Conservation (phyloP, 2,888 invertebrate genomes). For the Stenoptilia bipunctidactyla region DNA sequence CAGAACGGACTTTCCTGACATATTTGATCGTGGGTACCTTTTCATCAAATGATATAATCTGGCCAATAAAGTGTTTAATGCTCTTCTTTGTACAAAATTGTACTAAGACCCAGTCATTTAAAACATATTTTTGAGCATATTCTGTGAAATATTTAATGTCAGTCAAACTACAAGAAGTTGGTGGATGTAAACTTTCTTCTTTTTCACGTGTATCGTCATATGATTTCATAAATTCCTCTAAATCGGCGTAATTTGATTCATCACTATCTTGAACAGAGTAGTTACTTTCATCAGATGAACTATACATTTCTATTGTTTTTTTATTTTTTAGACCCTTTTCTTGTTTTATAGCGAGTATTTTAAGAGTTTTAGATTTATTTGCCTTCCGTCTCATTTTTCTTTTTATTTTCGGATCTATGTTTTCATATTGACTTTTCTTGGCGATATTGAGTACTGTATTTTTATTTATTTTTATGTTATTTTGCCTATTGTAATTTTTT, state of each 20-base stretch:
- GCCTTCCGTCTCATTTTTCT: background rate
- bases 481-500: background rate
- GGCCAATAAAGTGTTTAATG: background rate
- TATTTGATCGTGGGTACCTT: background rate
- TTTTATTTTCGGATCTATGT: background rate
- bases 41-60: background rate
- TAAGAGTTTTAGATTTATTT: background rate
- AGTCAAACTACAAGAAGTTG: background rate
- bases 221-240: conserved; percentile 1
- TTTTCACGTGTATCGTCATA: background rate
- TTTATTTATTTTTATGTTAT: too few relatives aligned
- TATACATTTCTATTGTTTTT: background rate
- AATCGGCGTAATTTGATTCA: background rate
- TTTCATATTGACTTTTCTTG: background rate
- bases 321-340: too few relatives aligned
- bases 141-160: background rate
- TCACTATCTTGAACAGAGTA: background rate
- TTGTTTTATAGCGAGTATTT: background rate
- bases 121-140: too few relatives aligned
- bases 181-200: background rate
- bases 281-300: background rate
- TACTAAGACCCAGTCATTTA: conserved; percentile 3
- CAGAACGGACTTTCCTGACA: background rate
- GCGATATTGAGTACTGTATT: too few relatives aligned
- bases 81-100: too few relatives aligned